Evolutionary conservation across 2,113 vertebrate species (phyloP).

Genomic region (Calypte anna): DNA sequence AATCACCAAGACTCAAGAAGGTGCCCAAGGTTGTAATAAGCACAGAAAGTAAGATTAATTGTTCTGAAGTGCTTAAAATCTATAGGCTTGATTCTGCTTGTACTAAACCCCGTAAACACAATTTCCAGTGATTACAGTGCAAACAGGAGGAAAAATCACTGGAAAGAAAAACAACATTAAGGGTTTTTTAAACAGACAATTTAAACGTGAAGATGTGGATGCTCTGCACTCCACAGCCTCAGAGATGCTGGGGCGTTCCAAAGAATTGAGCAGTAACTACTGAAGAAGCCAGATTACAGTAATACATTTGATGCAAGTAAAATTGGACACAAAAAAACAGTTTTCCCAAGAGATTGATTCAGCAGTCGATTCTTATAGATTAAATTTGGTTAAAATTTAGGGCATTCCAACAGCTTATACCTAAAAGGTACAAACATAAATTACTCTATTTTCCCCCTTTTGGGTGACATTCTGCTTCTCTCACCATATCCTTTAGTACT

Average conservation of each 20-base stretch:
- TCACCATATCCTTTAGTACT: not conserved
- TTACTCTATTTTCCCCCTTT: not conserved
- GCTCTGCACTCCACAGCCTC: fast-evolving
- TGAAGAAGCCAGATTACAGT: not conserved
- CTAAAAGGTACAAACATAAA: not conserved
- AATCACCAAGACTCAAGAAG: not conserved
- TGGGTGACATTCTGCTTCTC: not conserved
- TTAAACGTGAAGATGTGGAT: not conserved
- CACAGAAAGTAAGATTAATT: conserved; percentile 57
- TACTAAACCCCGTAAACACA: conserved; percentile 9
- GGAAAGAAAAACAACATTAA: conserved; percentile 28
- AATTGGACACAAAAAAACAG: not conserved
- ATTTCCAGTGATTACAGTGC: conserved; percentile 35
- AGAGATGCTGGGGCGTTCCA: not conserved
- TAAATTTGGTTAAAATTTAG: not conserved
- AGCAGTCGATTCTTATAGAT: not conserved
- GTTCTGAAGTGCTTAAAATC: conserved; percentile 44
- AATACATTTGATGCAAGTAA: not conserved
- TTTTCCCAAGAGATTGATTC: not conserved
- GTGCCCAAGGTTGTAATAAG: conserved; percentile 46
- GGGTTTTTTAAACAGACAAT: not conserved
- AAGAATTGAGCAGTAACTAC: not conserved
- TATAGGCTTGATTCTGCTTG: conserved; percentile 3
- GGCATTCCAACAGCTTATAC: not conserved
- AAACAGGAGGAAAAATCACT: conserved; percentile 32